phyloP scores from a whole-genome alignment of 2,113 vertebrate genomes.

The Pterocles burchelli region DNA sequence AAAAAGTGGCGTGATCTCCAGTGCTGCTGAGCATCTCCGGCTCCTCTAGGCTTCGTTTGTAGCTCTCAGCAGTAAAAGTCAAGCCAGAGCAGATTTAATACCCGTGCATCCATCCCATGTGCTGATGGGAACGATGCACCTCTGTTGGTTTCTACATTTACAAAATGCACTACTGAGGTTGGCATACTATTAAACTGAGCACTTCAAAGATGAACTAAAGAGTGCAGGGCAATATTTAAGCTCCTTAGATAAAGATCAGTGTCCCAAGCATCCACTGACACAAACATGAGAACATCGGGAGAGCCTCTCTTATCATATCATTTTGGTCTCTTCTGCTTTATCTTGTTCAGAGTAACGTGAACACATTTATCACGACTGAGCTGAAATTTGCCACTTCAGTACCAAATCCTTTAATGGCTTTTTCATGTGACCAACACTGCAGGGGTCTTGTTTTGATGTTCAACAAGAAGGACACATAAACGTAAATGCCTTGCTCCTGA shows the following conservation, averaged over 20 bases:
- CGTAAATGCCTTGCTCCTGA: not conserved
- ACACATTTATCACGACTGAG: not conserved
- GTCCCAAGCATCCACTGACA: not conserved
- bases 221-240: not conserved
- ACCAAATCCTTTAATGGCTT: conserved; percentile 1
- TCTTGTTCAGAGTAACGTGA: not conserved
- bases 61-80: not conserved
- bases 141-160: not conserved
- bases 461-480: not conserved
- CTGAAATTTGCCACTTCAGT: conserved; percentile 2
- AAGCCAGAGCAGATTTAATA: not conserved
- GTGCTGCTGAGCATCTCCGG: not conserved
- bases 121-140: not conserved
- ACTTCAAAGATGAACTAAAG: not conserved
- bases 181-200: not conserved
- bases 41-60: not conserved
- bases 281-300: not conserved
- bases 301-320: not conserved
- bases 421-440: conserved; percentile 4
- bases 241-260: not conserved
- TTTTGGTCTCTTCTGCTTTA: not conserved
- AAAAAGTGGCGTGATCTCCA: not conserved
- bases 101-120: not conserved
- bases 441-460: conserved; percentile 9
- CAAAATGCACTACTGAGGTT: not conserved